These are phyloP conservation scores for Ammodytes dubius DNA, from an alignment of 2,113 vertebrate genomes.

Conservation along the genomic window DNA sequence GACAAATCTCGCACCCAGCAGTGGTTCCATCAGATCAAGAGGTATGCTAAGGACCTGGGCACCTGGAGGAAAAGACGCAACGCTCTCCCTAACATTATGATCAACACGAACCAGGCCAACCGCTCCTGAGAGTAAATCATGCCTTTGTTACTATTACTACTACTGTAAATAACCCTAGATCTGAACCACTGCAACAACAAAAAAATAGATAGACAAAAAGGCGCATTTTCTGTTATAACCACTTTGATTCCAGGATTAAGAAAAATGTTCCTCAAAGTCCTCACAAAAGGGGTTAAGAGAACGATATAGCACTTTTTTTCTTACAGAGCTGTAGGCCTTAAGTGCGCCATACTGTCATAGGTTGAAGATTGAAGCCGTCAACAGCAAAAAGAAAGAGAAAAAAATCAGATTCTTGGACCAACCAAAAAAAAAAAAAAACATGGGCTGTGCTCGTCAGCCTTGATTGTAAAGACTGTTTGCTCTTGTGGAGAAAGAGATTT, in stretches of 20 bases:
- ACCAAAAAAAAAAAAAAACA: constrained; percentile 71
- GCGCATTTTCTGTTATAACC: constrained; percentile 52
- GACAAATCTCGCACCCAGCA: constrained; percentile 92
- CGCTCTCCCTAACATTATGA: constrained; percentile 95
- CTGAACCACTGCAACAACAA: constrained; percentile 25
- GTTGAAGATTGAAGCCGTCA: constrained; percentile 30
- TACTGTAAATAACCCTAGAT: constrained; percentile 66
- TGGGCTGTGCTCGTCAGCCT: constrained; percentile 72
- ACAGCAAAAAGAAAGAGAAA: neutral
- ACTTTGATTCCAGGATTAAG: constrained; percentile 33
- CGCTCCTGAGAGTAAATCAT: constrained; percentile 85
- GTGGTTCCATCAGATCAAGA: constrained; percentile 91
- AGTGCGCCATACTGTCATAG: constrained; percentile 55
- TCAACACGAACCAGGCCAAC: constrained; percentile 87
- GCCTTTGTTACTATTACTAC: neutral
- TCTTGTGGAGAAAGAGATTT: constrained; percentile 56
- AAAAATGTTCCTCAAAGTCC: constrained; percentile 30
- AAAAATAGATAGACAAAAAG: constrained; percentile 48
- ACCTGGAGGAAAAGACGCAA: constrained; percentile 93
- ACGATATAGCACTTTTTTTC: constrained; percentile 65
- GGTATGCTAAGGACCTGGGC: constrained; percentile 89
- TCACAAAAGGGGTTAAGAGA: neutral
- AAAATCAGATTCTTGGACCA: constrained; percentile 53
- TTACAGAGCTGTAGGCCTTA: constrained; percentile 32
- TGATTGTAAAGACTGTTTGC: constrained; percentile 81